Evolutionary conservation across 2,888 invertebrate genomes (phyloP).

Genomic region (Lasioglossum morio): DNA sequence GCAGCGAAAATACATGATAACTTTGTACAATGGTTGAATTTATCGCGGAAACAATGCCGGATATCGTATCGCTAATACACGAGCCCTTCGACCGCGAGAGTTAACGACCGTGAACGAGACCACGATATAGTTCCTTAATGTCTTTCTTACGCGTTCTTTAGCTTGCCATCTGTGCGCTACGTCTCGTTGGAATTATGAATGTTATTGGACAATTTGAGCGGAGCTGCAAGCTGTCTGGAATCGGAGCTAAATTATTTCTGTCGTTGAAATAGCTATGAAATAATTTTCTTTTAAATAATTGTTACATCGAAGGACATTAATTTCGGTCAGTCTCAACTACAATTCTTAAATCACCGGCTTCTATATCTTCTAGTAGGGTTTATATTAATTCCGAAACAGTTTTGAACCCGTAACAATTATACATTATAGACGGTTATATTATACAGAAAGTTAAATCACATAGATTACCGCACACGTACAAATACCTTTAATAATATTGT

Average conservation of each 20-base stretch:
- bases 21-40: conserved; percentile 75
- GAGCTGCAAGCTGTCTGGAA: not conserved
- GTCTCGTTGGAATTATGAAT: not conserved
- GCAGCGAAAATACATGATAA: conserved; percentile 77
- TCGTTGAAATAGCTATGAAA: not conserved
- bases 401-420: not conserved
- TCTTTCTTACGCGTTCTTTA: not conserved
- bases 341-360: not conserved
- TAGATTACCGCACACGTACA: not conserved
- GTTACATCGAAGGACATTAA: not conserved
- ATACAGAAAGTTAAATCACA: not conserved
- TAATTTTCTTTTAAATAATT: not conserved
- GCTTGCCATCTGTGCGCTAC: not conserved
- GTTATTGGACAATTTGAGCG: not conserved
- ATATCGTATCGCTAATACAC: conserved; percentile 51
- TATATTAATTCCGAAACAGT: not conserved
- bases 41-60: conserved; percentile 78
- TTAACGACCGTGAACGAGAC: conserved; percentile 5
- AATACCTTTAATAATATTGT: not conserved
- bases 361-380: not conserved
- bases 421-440: not conserved
- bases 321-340: not conserved
- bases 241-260: not conserved
- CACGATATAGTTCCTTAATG: conserved; percentile 19
- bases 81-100: conserved; percentile 13